phyloP scores from a whole-genome alignment of 2,113 vertebrate species.

The Cyprinodon brontotheroides region DNA sequence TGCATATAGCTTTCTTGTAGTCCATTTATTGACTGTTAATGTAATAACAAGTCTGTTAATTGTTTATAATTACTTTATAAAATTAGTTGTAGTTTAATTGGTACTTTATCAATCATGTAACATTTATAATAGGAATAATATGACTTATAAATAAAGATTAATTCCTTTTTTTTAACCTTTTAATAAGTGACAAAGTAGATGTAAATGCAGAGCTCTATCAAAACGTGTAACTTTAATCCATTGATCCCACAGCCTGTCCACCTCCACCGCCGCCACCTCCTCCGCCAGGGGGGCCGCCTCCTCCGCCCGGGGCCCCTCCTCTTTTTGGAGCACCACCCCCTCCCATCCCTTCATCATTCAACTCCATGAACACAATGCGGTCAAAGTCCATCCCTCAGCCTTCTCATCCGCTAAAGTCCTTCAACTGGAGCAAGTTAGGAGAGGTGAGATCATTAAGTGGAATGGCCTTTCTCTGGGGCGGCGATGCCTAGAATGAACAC shows the following conservation, averaged over 20 bases:
- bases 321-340: conserved; percentile 83
- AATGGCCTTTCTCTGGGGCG: too few relatives aligned
- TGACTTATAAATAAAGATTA: background rate
- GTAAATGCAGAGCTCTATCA: background rate
- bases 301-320: conserved; percentile 92
- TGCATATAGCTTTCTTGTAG: too few relatives aligned
- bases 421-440: conserved; percentile 96
- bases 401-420: conserved; percentile 96
- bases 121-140: background rate
- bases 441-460: conserved; percentile 82
- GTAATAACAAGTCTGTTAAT: too few relatives aligned
- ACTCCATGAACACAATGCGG: conserved; percentile 74
- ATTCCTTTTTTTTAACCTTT: background rate
- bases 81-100: too few relatives aligned
- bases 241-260: conserved; percentile 70
- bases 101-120: background rate
- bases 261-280: conserved; percentile 82
- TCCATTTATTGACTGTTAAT: too few relatives aligned
- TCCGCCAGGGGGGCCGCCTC: conserved; percentile 88
- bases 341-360: conserved; percentile 75
- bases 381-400: conserved; percentile 92
- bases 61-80: too few relatives aligned
- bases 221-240: background rate
- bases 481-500: too few relatives aligned
- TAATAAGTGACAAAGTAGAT: too few relatives aligned